Percentiles rank a stretch among this genome's conserved stretches.
phyloP scores from a whole-genome alignment of 2,113 vertebrate genomes.

The Vulpes lagopus region DNA sequence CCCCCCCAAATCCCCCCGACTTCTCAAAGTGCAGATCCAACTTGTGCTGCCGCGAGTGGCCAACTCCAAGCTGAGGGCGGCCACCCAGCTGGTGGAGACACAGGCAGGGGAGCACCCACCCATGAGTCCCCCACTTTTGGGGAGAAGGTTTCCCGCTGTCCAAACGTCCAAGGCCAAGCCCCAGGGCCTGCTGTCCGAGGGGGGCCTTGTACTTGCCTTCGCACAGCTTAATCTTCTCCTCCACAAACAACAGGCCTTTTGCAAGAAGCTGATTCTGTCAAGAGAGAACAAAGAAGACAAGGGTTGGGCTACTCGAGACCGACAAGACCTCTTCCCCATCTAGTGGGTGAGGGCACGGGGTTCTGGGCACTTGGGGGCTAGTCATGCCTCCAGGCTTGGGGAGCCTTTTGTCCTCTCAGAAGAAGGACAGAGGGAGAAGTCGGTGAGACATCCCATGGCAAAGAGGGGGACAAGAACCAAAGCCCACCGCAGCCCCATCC shows the following conservation, averaged over 20 bases:
- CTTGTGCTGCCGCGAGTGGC: not conserved
- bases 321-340: not conserved
- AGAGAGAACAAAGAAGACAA: constrained; percentile 82
- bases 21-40: not conserved
- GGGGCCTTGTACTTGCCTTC: constrained; percentile 88
- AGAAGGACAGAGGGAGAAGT: not conserved
- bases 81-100: not conserved
- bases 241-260: constrained; percentile 93
- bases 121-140: not conserved
- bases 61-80: not conserved
- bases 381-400: not conserved
- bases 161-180: constrained; percentile 67
- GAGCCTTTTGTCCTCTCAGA: not conserved
- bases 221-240: constrained; percentile 93
- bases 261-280: constrained; percentile 95
- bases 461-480: not conserved
- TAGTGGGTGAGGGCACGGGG: rapidly evolving
- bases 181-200: not conserved
- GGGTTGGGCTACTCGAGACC: constrained; percentile 60
- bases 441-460: not conserved
- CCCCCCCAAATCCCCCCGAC: not conserved
- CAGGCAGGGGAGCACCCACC: not conserved
- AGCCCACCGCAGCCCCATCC: rapidly evolving
- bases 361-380: not conserved
- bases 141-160: constrained; percentile 51